phyloP scores from a whole-genome alignment of 2,888 invertebrate genomes.

The Aradus depressus region DNA sequence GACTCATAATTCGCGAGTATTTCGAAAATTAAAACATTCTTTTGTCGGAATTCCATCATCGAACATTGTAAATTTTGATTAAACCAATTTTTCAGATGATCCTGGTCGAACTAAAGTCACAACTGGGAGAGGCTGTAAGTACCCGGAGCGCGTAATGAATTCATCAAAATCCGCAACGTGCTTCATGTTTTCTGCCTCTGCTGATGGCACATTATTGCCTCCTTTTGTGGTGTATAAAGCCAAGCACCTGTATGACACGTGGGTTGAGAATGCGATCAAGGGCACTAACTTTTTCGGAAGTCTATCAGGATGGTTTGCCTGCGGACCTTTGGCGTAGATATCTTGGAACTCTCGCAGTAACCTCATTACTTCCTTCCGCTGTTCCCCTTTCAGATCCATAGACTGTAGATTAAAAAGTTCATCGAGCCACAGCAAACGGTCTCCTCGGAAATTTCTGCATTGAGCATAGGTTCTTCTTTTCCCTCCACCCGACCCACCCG shows the following conservation, averaged over 20 bases:
- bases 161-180: constrained; percentile 22
- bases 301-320: constrained; percentile 35
- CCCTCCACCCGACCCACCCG: no score
- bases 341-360: no score
- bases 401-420: no score
- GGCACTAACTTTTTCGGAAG: constrained; percentile 30
- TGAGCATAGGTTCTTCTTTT: no score
- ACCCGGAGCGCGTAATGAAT: constrained; percentile 29
- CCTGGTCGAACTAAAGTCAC: constrained; percentile 21
- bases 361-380: no score
- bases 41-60: background rate
- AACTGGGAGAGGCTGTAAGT: constrained; percentile 26
- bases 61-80: constrained; percentile 21
- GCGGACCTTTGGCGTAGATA: constrained; percentile 30
- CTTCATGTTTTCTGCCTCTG: constrained; percentile 26
- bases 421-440: no score
- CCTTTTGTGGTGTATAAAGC: constrained; percentile 27
- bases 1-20: background rate
- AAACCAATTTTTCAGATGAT: constrained; percentile 22
- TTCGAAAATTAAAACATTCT: constrained; percentile 3
- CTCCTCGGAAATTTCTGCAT: no score
- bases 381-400: no score
- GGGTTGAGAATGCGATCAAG: constrained; percentile 21
- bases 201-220: constrained; percentile 26
- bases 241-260: constrained; percentile 24